phyloP scores from a whole-genome alignment of 1,140 invertebrate species.

The Archivesica marissinica region DNA sequence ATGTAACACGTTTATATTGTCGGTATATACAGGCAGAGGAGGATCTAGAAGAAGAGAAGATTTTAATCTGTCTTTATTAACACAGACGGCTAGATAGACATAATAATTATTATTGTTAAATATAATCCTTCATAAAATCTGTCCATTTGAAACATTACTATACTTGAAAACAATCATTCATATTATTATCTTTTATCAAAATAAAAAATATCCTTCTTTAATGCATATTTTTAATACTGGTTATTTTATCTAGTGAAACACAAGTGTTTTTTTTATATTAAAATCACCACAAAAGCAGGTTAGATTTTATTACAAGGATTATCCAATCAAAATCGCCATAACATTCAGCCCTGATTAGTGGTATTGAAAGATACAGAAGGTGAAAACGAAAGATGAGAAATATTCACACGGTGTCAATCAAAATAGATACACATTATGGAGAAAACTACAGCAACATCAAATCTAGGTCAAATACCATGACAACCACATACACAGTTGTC shows the following conservation, averaged over 20 bases:
- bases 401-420: constrained; percentile 56
- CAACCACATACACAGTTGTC: constrained; percentile 22
- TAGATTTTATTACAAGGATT: constrained; percentile 45
- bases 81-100: not conserved
- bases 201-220: too few species aligned
- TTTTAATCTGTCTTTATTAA: constrained; percentile 20
- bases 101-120: not conserved
- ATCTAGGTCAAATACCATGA: constrained; percentile 2
- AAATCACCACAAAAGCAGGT: constrained; percentile 17
- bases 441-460: constrained; percentile 52
- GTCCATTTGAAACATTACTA: not conserved
- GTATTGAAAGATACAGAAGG: constrained; percentile 20
- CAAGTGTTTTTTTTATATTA: not conserved
- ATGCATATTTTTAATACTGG: too few species aligned
- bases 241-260: too few species aligned
- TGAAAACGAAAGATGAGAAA: constrained; percentile 52
- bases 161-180: not conserved
- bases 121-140: constrained; percentile 34
- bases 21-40: constrained; percentile 11
- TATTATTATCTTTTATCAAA: not conserved
- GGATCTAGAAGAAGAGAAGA: not conserved
- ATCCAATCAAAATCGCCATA: constrained; percentile 29
- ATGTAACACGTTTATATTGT: constrained; percentile 5
- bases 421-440: constrained; percentile 44
- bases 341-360: constrained; percentile 59